These are phyloP conservation scores for Monochamus saltuarius DNA, from an alignment of 1,140 invertebrate genomes.

Conservation along the genomic window DNA sequence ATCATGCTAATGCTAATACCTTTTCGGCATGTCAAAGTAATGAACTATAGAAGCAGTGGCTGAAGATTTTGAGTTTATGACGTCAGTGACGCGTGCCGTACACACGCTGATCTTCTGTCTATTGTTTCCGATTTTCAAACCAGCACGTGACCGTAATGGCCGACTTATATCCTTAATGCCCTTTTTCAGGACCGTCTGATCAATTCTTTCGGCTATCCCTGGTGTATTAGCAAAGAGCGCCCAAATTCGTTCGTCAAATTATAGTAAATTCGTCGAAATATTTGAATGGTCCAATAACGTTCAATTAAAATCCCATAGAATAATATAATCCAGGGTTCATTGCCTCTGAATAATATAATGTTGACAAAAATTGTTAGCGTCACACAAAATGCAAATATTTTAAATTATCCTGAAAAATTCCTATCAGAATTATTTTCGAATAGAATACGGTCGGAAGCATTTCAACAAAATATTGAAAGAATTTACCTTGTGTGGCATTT, in stretches of 20 bases:
- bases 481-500: no score
- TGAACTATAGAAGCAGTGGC: constrained; percentile 26
- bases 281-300: no score
- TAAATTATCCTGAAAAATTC: neutral
- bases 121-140: constrained; percentile 47
- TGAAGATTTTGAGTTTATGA: constrained; percentile 35
- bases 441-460: neutral
- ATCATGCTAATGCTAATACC: constrained; percentile 38
- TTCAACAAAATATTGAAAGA: no score
- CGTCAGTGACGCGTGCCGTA: constrained; percentile 40
- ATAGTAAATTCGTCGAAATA: no score
- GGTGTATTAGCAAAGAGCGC: no score
- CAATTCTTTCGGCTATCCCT: no score
- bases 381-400: no score
- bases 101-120: constrained; percentile 42
- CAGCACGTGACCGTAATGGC: constrained; percentile 46
- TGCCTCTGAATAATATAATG: neutral
- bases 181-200: constrained; percentile 26
- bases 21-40: constrained; percentile 37
- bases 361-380: no score
- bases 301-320: no score
- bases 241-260: no score
- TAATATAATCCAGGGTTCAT: neutral
- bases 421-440: no score
- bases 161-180: constrained; percentile 40